These are phyloP conservation scores for Aphyosemion australe DNA, from an alignment of 2,113 vertebrate species.

Conservation along the genomic window DNA sequence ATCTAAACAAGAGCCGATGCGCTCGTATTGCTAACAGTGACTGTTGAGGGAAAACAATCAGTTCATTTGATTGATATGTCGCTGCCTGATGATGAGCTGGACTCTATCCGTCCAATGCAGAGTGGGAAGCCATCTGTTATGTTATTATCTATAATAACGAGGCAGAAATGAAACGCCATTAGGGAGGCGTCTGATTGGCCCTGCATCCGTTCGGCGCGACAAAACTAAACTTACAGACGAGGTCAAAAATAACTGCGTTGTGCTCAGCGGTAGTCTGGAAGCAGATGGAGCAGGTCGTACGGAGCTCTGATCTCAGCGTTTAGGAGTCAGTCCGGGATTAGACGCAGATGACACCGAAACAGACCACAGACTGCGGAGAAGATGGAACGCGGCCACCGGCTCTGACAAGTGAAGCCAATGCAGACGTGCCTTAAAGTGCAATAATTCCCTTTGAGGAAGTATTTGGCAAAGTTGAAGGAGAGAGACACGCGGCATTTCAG, in stretches of 20 bases:
- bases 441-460: not conserved
- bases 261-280: slow-evolving; percentile 15
- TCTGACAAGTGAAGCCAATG: not conserved
- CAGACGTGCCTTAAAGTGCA: not conserved
- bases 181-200: slow-evolving; percentile 13
- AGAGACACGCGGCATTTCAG: too few relatives aligned
- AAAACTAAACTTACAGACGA: slow-evolving; percentile 6
- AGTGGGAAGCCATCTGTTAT: slow-evolving; percentile 17
- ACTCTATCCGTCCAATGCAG: slow-evolving; percentile 2
- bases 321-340: slow-evolving; percentile 15
- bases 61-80: not conserved
- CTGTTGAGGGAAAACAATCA: slow-evolving; percentile 8
- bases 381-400: not conserved
- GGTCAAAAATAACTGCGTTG: slow-evolving; percentile 18
- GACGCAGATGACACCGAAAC: slow-evolving; percentile 10
- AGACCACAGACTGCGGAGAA: not conserved
- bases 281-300: slow-evolving; percentile 16
- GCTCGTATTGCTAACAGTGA: not conserved
- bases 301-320: slow-evolving; percentile 18
- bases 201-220: slow-evolving; percentile 6
- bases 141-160: slow-evolving; percentile 13
- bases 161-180: slow-evolving; percentile 10
- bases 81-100: slow-evolving; percentile 2
- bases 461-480: not conserved
- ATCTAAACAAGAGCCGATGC: not conserved